These are phyloP conservation scores for Acanthosepion lycidas DNA, from an alignment of 2,888 invertebrate genomes.

Conservation along the genomic window DNA sequence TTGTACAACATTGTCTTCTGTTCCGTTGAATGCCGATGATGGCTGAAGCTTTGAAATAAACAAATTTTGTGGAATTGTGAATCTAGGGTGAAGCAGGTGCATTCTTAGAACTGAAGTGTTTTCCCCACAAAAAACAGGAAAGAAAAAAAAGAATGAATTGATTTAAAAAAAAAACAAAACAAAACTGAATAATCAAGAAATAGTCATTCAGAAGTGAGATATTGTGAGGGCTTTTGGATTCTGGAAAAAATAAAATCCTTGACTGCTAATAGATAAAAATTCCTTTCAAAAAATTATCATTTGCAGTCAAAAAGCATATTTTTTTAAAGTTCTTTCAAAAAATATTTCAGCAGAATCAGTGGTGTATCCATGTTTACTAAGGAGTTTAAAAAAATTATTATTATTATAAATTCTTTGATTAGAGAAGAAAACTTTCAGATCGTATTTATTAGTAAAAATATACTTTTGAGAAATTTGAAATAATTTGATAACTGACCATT, in stretches of 20 bases:
- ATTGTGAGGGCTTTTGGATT: not conserved
- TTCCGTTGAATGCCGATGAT: not conserved
- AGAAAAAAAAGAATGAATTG: too few relatives aligned
- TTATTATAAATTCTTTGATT: not conserved
- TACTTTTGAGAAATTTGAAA: not conserved
- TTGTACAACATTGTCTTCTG: not conserved
- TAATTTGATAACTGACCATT: not conserved
- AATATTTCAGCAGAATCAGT: not conserved
- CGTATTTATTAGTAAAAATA: not conserved
- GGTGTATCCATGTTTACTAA: not conserved
- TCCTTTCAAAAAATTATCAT: not conserved
- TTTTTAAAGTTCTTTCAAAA: not conserved
- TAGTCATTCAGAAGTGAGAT: not conserved
- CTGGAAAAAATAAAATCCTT: not conserved
- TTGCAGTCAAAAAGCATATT: not conserved
- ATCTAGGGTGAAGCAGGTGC: not conserved
- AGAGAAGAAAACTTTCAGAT: too few relatives aligned
- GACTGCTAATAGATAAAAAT: not conserved
- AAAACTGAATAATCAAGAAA: not conserved
- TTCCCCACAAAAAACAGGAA: not conserved
- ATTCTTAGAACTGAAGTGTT: not conserved
- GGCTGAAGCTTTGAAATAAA: conserved; percentile 1
- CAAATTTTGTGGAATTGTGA: conserved; percentile 18
- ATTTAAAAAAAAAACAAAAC: not conserved
- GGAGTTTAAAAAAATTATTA: not conserved